Evolutionary conservation across 2,888 invertebrate genomes (phyloP).

Genomic region (Macrosoma leucophasiata): DNA sequence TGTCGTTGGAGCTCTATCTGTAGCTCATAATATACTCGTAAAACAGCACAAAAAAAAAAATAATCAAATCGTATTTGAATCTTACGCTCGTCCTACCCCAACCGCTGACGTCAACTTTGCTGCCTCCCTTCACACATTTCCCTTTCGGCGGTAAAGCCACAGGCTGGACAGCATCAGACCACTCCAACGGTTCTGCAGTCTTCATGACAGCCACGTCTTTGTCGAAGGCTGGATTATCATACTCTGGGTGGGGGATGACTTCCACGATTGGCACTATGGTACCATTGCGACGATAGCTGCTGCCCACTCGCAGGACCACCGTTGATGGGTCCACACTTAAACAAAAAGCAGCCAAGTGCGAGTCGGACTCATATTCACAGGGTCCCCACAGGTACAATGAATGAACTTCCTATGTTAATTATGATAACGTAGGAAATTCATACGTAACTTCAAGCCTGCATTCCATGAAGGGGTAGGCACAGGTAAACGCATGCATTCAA

Average conservation of each 20-base stretch:
- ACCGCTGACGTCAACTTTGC: conserved; percentile 48
- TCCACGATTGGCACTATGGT: conserved; percentile 58
- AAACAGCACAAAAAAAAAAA: no score
- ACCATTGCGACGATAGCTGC: conserved; percentile 51
- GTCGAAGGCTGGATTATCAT: conserved; percentile 53
- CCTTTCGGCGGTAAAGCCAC: conserved; percentile 39
- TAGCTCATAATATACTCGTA: no score
- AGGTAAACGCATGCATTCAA: no score
- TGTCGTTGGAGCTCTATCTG: no score
- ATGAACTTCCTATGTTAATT: no score
- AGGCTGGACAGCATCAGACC: conserved; percentile 44
- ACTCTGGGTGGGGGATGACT: conserved; percentile 54
- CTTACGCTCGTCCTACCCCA: conserved; percentile 58
- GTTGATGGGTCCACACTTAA: conserved; percentile 51
- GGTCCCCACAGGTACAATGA: no score
- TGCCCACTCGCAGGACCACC: conserved; percentile 65
- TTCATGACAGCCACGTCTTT: conserved; percentile 62
- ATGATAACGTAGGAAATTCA: no score
- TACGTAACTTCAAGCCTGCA: no score
- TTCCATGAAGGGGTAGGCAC: no score
- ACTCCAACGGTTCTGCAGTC: conserved; percentile 48
- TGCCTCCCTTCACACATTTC: conserved; percentile 35
- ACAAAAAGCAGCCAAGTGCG: no score
- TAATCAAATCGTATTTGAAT: no score
- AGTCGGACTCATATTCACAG: no score